Evolutionary conservation across 1,140 invertebrate genomes (phyloP).

Genomic region (Chrysomallon squamiferum): DNA sequence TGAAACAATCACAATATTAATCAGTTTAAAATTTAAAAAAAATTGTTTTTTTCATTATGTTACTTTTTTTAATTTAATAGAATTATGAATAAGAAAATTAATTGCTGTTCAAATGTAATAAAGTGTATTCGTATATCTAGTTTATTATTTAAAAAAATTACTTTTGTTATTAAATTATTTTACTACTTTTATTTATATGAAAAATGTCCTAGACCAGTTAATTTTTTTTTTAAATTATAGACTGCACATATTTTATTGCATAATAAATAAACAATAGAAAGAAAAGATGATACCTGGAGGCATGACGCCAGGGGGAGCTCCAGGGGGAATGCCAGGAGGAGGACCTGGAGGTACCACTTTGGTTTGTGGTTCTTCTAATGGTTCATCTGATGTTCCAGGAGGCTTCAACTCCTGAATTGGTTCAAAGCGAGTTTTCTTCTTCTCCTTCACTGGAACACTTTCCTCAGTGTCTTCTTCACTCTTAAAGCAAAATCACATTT

Average conservation of each 20-base stretch:
- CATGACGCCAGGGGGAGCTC: conserved; percentile 38
- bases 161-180: too few relatives aligned
- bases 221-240: too few relatives aligned
- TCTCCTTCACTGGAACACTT: conserved; percentile 46
- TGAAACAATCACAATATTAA: background rate
- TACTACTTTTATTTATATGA: too few relatives aligned
- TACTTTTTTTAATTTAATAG: background rate
- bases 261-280: too few relatives aligned
- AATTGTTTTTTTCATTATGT: background rate
- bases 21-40: background rate
- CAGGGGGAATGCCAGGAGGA: conserved; percentile 46
- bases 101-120: too few relatives aligned
- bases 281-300: conserved; percentile 52
- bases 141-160: too few relatives aligned
- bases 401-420: conserved; percentile 63
- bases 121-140: too few relatives aligned
- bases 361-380: conserved; percentile 16
- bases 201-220: too few relatives aligned
- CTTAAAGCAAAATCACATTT: background rate
- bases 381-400: conserved; percentile 67
- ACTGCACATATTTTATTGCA: too few relatives aligned
- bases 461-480: conserved; percentile 18
- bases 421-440: conserved; percentile 73
- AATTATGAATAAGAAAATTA: background rate
- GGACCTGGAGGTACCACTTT: conserved; percentile 16